phyloP scores from a whole-genome alignment of 2,113 vertebrate genomes.

The Marmota flaviventris region DNA sequence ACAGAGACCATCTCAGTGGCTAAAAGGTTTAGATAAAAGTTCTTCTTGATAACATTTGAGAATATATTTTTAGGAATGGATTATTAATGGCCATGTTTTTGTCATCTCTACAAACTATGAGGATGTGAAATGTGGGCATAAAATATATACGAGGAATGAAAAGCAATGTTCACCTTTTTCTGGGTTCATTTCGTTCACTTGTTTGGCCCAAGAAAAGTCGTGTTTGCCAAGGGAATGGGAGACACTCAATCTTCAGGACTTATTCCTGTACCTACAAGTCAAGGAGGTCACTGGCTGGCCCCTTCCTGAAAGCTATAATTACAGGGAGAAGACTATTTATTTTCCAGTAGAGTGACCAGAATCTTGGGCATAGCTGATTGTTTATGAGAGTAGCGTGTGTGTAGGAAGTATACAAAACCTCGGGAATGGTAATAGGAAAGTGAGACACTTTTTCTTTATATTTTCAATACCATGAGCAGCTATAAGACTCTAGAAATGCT shows the following conservation, averaged over 20 bases:
- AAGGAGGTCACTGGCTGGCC: constrained; percentile 66
- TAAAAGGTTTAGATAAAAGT: constrained; percentile 13
- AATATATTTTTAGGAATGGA: constrained; percentile 49
- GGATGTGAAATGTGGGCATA: constrained; percentile 51
- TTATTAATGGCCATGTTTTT: constrained; percentile 41
- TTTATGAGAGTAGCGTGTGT: constrained; percentile 43
- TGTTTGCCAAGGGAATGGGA: constrained; percentile 70
- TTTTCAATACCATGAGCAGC: constrained; percentile 27
- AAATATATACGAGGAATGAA: background rate
- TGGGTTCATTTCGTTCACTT: constrained; percentile 48
- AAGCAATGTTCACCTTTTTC: constrained; percentile 40
- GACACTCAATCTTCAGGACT: constrained; percentile 51
- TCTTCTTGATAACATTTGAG: constrained; percentile 9
- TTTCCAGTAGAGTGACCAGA: constrained; percentile 74
- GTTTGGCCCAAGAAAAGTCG: constrained; percentile 53
- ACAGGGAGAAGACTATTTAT: constrained; percentile 64
- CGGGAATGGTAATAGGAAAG: constrained; percentile 32
- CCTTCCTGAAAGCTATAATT: constrained; percentile 74
- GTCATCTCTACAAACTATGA: background rate
- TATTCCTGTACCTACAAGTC: constrained; percentile 71
- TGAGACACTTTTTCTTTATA: constrained; percentile 62
- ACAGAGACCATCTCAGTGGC: background rate
- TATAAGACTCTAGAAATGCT: constrained; percentile 34
- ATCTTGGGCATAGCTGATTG: constrained; percentile 28
- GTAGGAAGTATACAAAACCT: constrained; percentile 51